Evolutionary conservation across 2,113 vertebrate species (phyloP).

Genomic region (Trematocara stigmaticum): DNA sequence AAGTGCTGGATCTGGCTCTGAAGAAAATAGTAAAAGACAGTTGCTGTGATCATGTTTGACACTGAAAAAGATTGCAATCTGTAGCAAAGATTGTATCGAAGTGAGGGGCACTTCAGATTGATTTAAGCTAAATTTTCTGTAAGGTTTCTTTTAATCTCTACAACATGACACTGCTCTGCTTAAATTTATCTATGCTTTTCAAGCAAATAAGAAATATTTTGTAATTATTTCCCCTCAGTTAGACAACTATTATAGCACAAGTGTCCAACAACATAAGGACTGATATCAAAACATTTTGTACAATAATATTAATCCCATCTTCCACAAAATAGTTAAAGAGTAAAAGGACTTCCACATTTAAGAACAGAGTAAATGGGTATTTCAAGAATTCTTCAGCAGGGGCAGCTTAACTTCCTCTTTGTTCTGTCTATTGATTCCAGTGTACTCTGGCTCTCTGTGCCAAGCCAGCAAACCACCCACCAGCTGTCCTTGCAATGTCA

Average conservation of each 20-base stretch:
- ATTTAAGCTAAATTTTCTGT: background rate
- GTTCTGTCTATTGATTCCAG: slow-evolving; percentile 49
- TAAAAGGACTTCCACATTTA: background rate
- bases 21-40: background rate
- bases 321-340: background rate
- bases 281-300: background rate
- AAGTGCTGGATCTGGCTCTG: slow-evolving; percentile 40
- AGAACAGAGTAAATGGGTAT: slow-evolving; percentile 12
- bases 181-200: background rate
- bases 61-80: slow-evolving; percentile 47
- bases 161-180: background rate
- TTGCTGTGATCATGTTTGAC: slow-evolving; percentile 39
- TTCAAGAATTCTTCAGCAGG: slow-evolving; percentile 29
- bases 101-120: slow-evolving; percentile 48
- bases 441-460: slow-evolving; percentile 13
- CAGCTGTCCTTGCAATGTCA: slow-evolving; percentile 48
- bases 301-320: background rate
- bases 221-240: background rate
- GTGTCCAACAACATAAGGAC: background rate
- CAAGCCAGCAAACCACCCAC: slow-evolving; percentile 38
- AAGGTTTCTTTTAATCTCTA: background rate
- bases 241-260: background rate
- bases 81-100: slow-evolving; percentile 43
- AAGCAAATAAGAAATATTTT: background rate
- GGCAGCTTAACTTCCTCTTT: slow-evolving; percentile 45